Evolutionary conservation across 2,113 vertebrate species (phyloP), one percentile per base, ranked within the genome.

Genomic region (Neotoma lepida): DNA sequence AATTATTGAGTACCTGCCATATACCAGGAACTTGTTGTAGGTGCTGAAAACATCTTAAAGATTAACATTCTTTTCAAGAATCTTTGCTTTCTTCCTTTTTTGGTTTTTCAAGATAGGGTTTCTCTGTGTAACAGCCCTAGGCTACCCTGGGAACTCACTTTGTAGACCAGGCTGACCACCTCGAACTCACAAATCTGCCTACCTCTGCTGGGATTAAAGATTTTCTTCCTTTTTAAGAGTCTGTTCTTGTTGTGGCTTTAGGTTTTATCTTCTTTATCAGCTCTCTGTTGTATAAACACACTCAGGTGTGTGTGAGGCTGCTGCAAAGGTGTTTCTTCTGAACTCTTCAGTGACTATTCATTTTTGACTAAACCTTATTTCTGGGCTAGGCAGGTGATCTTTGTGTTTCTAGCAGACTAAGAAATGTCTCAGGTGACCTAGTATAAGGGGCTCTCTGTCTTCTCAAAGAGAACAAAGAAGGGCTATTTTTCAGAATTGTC

Each of bases 1-100:
- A n/a, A 6, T 88, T 81, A 66, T 18, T 35, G 63, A 74, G 64
- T 35, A 17, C 51, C 15, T 88, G 30, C 20, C n/a, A 22, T 58
- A 39, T 56, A 39, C 58, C 18, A 46, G 56, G 64, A 85, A n/a
- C 49, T 85, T n/a, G n/a, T 93, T 49, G 33, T 80, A 46, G 78
- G 46, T 84, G 26, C 61, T 15, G 5, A 64, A 41, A 84, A 14
- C 46, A 15, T 64, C 49, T 30, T 28, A 63, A 91, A 89, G 64
- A 46, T 84, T 64, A 70, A 30, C 70, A 49, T 94, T 96, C 41
- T 95, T 85, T 78, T 81, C 71, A 56, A 94, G 93, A 93, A 46
- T 87, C 80, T 88, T 93, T 86, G 41, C 26, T 77, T 63, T 56
- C 28, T 84, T 24, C 17, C 9, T 74, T 28, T 33, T 66, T 15